Base-by-base conservation (phyloP, 2,888 invertebrate genomes). In the Nomada fabriciana region DNA sequence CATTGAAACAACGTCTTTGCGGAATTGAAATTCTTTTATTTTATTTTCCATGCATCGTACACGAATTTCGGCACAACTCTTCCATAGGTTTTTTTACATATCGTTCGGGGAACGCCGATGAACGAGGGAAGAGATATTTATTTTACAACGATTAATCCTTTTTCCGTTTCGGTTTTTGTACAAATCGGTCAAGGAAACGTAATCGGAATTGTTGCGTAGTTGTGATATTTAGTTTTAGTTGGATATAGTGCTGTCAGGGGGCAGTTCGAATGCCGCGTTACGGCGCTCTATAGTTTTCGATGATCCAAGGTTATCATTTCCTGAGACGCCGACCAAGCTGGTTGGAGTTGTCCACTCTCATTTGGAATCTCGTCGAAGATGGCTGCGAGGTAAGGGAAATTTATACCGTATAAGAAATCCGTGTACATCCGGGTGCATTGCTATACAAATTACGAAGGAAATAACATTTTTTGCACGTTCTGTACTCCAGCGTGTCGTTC, bases 321-420 rank as follows among this genome's bases (percentile, higher is more conserved):
- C 7, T 36, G 36, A 5, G 36, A 36, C 5, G 36, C 36, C 36
- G 36, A 36, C 36, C 36, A 4, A 7, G 2, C 5, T 29, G 36
- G 20, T 7, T 15, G n/a, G 0, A 0, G 2, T 15, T 2, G 15
- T 1, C 11, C 9, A 47, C 11, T 20, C 25, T 69, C 59, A 64
- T 36, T 53, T n/a, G 23, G 53, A 29, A 11, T 29, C 13, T 55
- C 15, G 2, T 29, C 23, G 15, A 5, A 20, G 25, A 1, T 3
- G 0, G 4, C 70, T 4, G 11, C 0, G 0, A 75, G 83, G 86
- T 86, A 76, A 69, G 85, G 0, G 1, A 0, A 0, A 20, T 25
- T 42, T 36, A 2, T 5, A 3, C 13, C 13, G 10, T 50, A 69
- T 55, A 9, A 9, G 18, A 65, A 79, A 85, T 83, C 86, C 7